phyloP scores from a whole-genome alignment of 2,113 vertebrate species.

The Ochotona curzoniae region DNA sequence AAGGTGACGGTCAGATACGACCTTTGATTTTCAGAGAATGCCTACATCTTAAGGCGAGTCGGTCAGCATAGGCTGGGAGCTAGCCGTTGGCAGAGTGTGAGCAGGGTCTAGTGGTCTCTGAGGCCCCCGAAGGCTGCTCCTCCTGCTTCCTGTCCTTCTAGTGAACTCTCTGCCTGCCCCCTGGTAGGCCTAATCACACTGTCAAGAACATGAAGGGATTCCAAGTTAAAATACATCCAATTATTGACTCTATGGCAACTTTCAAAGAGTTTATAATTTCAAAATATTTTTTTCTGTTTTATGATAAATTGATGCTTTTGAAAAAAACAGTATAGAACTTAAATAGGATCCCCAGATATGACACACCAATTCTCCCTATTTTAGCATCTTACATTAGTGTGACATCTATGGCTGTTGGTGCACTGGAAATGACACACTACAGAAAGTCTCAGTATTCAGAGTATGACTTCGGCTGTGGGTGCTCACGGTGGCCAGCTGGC shows the following conservation, averaged over 20 bases:
- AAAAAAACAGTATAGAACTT: not conserved
- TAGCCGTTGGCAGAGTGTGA: not conserved
- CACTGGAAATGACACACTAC: too few relatives aligned
- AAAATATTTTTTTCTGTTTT: not conserved
- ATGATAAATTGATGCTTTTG: not conserved
- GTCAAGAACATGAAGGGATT: not conserved
- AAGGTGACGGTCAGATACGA: too few relatives aligned
- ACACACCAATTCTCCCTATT: rapidly evolving
- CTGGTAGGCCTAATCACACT: not conserved
- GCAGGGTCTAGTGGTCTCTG: rapidly evolving
- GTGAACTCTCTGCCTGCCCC: rapidly evolving
- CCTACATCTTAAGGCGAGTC: rapidly evolving
- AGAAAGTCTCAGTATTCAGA: not conserved
- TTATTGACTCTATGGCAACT: not conserved
- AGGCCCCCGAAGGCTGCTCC: rapidly evolving
- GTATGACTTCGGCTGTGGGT: not conserved
- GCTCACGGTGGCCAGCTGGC: too few relatives aligned
- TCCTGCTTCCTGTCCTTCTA: too few relatives aligned
- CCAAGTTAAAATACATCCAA: not conserved
- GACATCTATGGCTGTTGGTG: rapidly evolving
- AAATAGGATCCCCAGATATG: rapidly evolving
- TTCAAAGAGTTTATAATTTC: not conserved
- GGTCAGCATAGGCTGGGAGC: not conserved
- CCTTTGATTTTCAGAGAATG: not conserved
- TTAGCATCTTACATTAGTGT: rapidly evolving